phyloP scores from a whole-genome alignment of 1,140 invertebrate genomes.

The Stegodyphus mimosarum region DNA sequence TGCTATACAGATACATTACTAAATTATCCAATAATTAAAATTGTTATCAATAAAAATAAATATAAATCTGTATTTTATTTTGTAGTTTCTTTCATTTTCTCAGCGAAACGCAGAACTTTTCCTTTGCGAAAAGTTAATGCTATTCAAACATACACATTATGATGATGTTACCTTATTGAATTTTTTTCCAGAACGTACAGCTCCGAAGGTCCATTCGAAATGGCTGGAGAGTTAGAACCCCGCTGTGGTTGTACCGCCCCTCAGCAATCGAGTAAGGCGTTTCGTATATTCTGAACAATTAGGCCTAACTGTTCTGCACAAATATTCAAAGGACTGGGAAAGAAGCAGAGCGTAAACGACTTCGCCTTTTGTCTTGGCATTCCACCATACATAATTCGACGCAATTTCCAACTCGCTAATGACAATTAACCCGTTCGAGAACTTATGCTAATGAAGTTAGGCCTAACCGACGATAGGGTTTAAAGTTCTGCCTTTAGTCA shows the following conservation, averaged over 20 bases:
- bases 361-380: too few relatives aligned
- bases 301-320: constrained; percentile 15
- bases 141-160: constrained; percentile 18
- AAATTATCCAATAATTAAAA: too few relatives aligned
- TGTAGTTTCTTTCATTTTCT: too few relatives aligned
- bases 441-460: constrained; percentile 12
- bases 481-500: constrained; percentile 46
- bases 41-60: too few relatives aligned
- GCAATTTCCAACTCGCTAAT: too few relatives aligned
- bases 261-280: constrained; percentile 32
- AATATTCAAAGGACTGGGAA: too few relatives aligned
- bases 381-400: too few relatives aligned
- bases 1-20: too few relatives aligned
- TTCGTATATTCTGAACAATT: constrained; percentile 11
- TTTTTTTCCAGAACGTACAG: constrained; percentile 9
- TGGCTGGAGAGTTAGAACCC: constrained; percentile 31
- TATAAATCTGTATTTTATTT: too few relatives aligned
- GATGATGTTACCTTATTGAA: constrained; percentile 49
- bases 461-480: constrained; percentile 42
- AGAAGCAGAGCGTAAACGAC: too few relatives aligned
- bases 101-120: too few relatives aligned
- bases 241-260: constrained; percentile 26
- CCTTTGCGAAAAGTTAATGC: too few relatives aligned
- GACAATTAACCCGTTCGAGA: not conserved
- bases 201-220: constrained; percentile 28